phyloP scores from a whole-genome alignment of 2,888 invertebrate genomes.

The Nasonovia ribisnigri region DNA sequence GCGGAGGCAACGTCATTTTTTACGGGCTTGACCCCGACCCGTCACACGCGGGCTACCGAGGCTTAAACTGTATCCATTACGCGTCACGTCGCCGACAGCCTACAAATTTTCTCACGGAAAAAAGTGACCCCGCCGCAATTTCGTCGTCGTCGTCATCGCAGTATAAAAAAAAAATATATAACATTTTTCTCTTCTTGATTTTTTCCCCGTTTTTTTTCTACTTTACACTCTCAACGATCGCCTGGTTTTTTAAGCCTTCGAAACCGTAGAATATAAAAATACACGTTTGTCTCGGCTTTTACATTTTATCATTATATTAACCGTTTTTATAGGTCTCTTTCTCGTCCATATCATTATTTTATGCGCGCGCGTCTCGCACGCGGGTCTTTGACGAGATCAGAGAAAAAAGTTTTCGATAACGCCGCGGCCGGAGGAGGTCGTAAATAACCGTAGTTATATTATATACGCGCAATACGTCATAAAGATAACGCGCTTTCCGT shows the following conservation, averaged over 20 bases:
- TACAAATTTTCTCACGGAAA: constrained; percentile 63
- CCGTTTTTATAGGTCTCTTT: not conserved
- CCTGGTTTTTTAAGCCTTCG: not conserved
- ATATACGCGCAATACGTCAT: constrained; percentile 38
- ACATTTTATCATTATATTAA: not conserved
- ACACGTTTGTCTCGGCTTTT: not conserved
- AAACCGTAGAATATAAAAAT: not conserved
- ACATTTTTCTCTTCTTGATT: not conserved
- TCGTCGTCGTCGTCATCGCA: not conserved
- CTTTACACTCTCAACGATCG: not conserved
- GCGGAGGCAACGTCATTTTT: constrained; percentile 54
- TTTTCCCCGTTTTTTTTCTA: not conserved
- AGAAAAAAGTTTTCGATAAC: constrained; percentile 48
- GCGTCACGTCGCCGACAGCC: constrained; percentile 62
- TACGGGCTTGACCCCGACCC: constrained; percentile 62
- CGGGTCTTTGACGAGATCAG: not conserved
- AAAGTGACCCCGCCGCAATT: constrained; percentile 45
- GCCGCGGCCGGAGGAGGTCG: not conserved
- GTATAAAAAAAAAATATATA: not conserved
- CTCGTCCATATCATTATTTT: constrained; percentile 6
- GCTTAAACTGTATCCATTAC: constrained; percentile 64
- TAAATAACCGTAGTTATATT: constrained; percentile 35
- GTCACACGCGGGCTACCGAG: constrained; percentile 38
- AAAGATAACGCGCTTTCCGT: constrained; percentile 47
- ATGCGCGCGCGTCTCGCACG: not conserved